Conservation (phyloP, 2,113 vertebrate genomes). For the Brachypodius melanocephalos region DNA sequence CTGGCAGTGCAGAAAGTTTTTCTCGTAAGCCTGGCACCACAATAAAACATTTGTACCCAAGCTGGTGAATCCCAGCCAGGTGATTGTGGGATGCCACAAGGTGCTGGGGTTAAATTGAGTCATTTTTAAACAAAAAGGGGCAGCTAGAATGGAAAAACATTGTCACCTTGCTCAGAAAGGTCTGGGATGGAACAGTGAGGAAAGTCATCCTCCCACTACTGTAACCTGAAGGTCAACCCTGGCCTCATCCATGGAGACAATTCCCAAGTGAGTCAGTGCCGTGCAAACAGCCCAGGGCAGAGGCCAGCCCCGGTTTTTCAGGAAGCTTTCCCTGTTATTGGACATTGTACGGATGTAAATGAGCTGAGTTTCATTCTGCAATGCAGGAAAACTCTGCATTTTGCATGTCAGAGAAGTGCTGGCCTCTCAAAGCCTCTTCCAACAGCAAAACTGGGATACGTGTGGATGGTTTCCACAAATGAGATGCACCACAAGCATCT, state of each 20-base stretch:
- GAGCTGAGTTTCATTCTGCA: not conserved
- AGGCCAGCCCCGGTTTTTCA: not conserved
- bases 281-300: not conserved
- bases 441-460: accelerated
- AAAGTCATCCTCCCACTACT: not conserved
- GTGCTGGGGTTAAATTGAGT: not conserved
- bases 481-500: accelerated
- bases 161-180: not conserved
- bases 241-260: not conserved
- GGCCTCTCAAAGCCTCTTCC: not conserved
- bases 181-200: not conserved
- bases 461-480: not conserved
- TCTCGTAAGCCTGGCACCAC: not conserved
- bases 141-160: not conserved
- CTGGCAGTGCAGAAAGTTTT: not conserved
- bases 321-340: not conserved
- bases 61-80: not conserved
- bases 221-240: not conserved
- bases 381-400: not conserved
- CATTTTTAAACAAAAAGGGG: not conserved
- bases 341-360: not conserved
- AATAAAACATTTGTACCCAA: not conserved
- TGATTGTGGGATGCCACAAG: not conserved
- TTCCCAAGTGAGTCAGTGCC: not conserved
- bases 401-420: not conserved